Conservation (phyloP, 2,113 vertebrate genomes). For the Chaetorhynchus papuensis region DNA sequence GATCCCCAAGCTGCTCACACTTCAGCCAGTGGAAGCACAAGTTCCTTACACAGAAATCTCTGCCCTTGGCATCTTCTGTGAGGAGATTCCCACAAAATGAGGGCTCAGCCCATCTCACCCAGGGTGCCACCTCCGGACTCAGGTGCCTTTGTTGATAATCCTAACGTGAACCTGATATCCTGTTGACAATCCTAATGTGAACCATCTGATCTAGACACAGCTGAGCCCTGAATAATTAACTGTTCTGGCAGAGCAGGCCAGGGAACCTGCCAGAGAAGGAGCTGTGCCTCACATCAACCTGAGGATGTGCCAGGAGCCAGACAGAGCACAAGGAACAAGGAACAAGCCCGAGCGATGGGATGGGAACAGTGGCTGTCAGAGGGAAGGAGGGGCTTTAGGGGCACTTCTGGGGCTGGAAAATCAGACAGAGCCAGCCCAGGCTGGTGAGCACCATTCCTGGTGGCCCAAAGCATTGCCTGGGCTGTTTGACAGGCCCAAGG, state of each 20-base stretch:
- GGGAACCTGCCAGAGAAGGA: background rate
- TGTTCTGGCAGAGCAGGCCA: background rate
- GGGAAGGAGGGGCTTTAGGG: background rate
- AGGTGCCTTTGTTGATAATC: background rate
- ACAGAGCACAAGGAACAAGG: background rate
- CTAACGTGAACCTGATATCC: background rate
- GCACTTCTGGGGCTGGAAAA: background rate
- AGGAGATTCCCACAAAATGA: background rate
- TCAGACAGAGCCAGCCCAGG: background rate
- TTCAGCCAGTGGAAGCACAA: background rate
- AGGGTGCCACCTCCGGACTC: background rate
- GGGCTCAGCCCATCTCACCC: background rate
- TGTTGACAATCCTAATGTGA: background rate
- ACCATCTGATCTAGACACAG: background rate
- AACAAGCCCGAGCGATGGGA: accelerated
- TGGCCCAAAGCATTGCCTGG: background rate
- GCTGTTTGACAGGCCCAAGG: background rate
- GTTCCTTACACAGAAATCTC: background rate
- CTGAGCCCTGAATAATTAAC: background rate
- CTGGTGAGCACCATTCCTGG: background rate
- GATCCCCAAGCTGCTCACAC: background rate
- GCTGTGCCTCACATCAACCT: background rate
- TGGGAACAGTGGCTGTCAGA: background rate
- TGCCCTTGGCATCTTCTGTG: background rate
- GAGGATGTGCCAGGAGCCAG: background rate